Evolutionary conservation across 2,888 invertebrate genomes (phyloP).

Genomic region (Drosophila conformis): DNA sequence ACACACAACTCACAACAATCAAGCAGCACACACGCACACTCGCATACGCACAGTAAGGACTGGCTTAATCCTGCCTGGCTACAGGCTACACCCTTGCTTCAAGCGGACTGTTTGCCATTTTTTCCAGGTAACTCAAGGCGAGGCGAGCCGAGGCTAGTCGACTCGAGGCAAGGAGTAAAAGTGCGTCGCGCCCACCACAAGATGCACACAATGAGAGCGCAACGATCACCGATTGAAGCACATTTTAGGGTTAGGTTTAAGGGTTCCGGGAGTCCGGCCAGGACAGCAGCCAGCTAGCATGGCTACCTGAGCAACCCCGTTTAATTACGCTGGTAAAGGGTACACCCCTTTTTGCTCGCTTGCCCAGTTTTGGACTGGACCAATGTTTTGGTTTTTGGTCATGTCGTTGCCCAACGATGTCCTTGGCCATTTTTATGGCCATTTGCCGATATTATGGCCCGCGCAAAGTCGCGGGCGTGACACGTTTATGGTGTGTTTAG

Average conservation of each 20-base stretch:
- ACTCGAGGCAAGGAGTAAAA: conserved; percentile 62
- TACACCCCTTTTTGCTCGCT: conserved; percentile 78
- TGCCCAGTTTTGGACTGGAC: conserved; percentile 12
- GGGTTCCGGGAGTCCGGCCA: background rate
- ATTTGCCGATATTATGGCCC: conserved; percentile 3
- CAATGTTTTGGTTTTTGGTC: conserved; percentile 73
- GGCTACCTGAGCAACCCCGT: conserved; percentile 52
- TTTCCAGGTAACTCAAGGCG: conserved; percentile 59
- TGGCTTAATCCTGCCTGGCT: conserved; percentile 52
- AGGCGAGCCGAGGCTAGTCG: conserved; percentile 3
- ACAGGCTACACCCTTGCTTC: conserved; percentile 47
- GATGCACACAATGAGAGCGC: conserved; percentile 61
- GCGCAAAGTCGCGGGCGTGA: conserved; percentile 70
- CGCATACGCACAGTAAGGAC: conserved; percentile 6
- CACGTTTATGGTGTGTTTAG: conserved; percentile 78
- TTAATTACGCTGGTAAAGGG: conserved; percentile 82
- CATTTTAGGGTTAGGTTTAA: conserved; percentile 59
- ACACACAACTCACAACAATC: conserved; percentile 1
- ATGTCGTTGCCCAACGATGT: conserved; percentile 43
- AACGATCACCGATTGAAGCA: conserved; percentile 28
- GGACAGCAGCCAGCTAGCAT: background rate
- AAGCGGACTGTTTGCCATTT: conserved; percentile 10
- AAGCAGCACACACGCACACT: conserved; percentile 7
- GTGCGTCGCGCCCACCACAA: conserved; percentile 80
- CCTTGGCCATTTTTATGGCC: conserved; percentile 50